phyloP scores from a whole-genome alignment of 64 coral and sea anemone genomes.

The Catalaphyllia jardinei region DNA sequence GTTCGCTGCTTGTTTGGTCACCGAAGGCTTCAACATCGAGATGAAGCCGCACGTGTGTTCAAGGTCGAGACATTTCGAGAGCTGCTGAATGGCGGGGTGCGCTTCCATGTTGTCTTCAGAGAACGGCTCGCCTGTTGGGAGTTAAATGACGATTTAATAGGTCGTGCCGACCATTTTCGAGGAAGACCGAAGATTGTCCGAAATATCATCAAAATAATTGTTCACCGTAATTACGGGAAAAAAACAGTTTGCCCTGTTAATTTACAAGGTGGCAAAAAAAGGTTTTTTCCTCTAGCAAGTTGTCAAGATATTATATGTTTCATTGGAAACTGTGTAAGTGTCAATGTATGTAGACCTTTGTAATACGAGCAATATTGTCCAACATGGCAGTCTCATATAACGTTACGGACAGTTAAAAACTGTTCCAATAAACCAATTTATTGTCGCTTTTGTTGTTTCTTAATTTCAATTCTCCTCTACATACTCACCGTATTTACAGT shows the following conservation, averaged over 20 bases:
- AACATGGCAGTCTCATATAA: too few species aligned
- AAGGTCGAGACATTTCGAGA: slow-evolving; percentile 67
- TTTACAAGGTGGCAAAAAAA: neutral
- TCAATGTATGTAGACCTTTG: too few species aligned
- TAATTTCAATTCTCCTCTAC: neutral
- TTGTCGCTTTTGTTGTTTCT: too few species aligned
- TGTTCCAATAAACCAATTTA: too few species aligned
- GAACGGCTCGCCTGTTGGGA: slow-evolving; percentile 47
- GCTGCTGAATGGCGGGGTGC: slow-evolving; percentile 73
- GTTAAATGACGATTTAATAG: neutral
- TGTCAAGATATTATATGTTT: too few species aligned
- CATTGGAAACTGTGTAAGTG: too few species aligned
- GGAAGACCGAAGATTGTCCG: neutral
- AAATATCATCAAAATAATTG: neutral
- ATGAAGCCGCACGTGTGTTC: slow-evolving; percentile 91
- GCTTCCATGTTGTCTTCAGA: slow-evolving; percentile 78
- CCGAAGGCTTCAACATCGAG: slow-evolving; percentile 80
- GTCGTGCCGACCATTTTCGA: neutral
- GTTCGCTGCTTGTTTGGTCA: slow-evolving; percentile 62
- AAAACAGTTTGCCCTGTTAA: too few species aligned
- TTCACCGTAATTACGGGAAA: too few species aligned
- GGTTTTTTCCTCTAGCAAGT: neutral
- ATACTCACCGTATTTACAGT: slow-evolving; percentile 67
- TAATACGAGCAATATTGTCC: too few species aligned
- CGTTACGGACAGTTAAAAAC: too few species aligned